Base-by-base conservation (phyloP, 2,113 vertebrate genomes). In the Prietella phreatophila region DNA sequence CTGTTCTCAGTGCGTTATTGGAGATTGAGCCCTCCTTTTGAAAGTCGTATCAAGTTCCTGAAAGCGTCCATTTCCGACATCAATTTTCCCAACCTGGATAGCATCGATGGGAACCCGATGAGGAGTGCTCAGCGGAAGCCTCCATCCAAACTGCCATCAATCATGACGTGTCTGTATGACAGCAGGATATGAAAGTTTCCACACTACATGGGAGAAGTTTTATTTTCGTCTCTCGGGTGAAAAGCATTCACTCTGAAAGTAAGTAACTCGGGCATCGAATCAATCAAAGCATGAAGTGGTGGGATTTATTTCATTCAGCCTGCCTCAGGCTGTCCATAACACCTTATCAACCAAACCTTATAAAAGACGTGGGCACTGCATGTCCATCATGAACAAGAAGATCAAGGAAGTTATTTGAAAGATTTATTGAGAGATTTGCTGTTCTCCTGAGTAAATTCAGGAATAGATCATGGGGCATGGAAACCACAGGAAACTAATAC, bases 111-210 rank as follows among this genome's bases (percentile, higher is more conserved):
- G 81, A 84, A 69, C 39, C 73, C 73, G 13, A 53, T 6, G 14
- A 84, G 75, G 83, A 81, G 71, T 42, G 65, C 75, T 60, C 80
- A 76, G 84, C 84, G 83, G 27, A 63, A 81, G 33, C 6, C 56
- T 75, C 27, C 25, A 25, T 84, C 84, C 53, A 53, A 69, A 85
- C 47, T 4, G 14, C 20, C 67, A 81, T 90, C 83, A 85, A 55
- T 87, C 87, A 90, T 50, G 9, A 20, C 33, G 25, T 55, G 33
- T 60, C 53, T 79, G 19, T 20, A 58, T 73, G 78, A 87, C 42
- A 67, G 73, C 39, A 79, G 82, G 85, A 82, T 85, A 85, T 87
- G 83, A 90, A 85, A 71, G 65, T 63, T 88, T 58, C 33, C 36
- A 14, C 8, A 2, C 60, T 65, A 84, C 27, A 82, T 50, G 76